Percentiles rank a stretch among this genome's conserved stretches.
These are phyloP conservation scores for Grammomys dolichurus DNA, from an alignment of 2,113 vertebrate genomes.

Conservation along the genomic window DNA sequence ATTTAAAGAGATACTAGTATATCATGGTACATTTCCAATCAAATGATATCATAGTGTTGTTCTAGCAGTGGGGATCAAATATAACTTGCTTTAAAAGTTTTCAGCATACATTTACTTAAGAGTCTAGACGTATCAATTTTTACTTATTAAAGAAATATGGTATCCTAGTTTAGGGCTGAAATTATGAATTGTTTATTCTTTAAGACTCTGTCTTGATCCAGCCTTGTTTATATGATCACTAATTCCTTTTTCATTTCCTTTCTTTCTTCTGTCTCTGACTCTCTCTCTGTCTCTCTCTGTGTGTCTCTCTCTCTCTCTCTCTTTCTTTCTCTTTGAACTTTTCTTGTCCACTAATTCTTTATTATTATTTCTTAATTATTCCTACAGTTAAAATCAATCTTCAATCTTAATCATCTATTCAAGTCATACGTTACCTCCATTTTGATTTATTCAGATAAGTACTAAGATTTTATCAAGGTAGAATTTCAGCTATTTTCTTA, in stretches of 20 bases:
- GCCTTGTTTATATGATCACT: neutral
- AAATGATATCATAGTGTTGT: neutral
- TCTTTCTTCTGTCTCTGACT: neutral
- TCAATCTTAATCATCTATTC: neutral
- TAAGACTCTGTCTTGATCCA: neutral
- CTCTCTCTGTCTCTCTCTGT: too few species aligned
- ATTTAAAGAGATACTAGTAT: neutral
- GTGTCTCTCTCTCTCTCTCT: neutral
- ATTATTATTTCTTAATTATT: neutral
- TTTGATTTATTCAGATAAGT: neutral
- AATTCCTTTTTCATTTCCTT: neutral
- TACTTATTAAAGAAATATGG: neutral
- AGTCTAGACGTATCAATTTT: neutral
- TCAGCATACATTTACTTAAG: neutral
- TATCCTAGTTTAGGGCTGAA: neutral
- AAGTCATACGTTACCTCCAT: neutral
- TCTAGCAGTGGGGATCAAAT: neutral
- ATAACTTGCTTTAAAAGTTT: neutral
- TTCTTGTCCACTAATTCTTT: neutral
- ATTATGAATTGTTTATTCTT: neutral
- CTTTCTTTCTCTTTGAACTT: neutral
- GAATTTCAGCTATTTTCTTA: neutral
- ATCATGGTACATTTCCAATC: neutral
- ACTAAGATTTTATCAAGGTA: neutral
- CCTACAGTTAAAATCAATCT: neutral